Base-by-base conservation (phyloP, 1,140 invertebrate species). In the Brachionus sp. region DNA sequence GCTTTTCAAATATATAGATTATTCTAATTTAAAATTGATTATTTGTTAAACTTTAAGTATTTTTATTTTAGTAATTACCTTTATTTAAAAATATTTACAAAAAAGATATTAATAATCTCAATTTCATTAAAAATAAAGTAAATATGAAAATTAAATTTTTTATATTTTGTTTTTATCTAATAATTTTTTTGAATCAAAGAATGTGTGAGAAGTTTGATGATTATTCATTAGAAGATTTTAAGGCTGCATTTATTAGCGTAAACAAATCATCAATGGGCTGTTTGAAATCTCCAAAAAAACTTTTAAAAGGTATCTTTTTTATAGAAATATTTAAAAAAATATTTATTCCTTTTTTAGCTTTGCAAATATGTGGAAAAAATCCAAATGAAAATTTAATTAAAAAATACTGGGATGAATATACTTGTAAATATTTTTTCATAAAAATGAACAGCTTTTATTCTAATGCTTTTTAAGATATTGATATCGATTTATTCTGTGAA, bases 191-290 rank as follows among this genome's bases (percentile, higher is more conserved):
- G 9, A 25, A 57, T 42, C 6, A 42, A 57, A 57, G 16, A 57
- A 57, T 57, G 50, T 23, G 19, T 57, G 19, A 19, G 19, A 57
- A 6, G 7, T 7, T 3, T 57, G 7, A 9, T 23, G 16, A 39
- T 19, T 46, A 80, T 33, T 80, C 77, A 37, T 25, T 37, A 12
- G 77, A 80, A 44, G 77, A 80, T 33, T 66, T 62, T 33, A 80
- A 62, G 25, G 77, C 77, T 12, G 19, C 77, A 23, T 80, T 80
- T 80, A 16, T 62, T 29, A 35, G 23, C 35, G 77, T 80, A 33
- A 80, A 80, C 33, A 23, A 80, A 13, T 12, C 10, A 29, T 25
- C 13, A 12, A 25, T 62, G 1, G 77, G 77, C 2, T 80, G 13
- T 62, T 62, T 80, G 0, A 62, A 23, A 13, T 35, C 46, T 12